These are phyloP conservation scores for Azorinus chamasolen DNA, from an alignment of 2,888 invertebrate genomes.

Conservation along the genomic window DNA sequence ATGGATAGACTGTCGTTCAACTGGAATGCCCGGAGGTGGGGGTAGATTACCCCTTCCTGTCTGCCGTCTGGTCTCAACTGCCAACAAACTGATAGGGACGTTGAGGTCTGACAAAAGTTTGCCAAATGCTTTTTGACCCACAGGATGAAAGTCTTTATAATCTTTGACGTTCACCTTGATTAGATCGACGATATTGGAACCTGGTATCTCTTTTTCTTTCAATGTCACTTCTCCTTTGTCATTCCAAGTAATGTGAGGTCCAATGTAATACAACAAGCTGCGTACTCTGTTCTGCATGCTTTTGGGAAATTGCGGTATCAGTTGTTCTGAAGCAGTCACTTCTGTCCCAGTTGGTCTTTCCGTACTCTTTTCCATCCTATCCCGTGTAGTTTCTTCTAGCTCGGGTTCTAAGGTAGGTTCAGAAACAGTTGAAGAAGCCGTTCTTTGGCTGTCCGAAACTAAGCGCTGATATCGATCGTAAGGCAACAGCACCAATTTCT, in stretches of 20 bases:
- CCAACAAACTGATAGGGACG: slow-evolving; percentile 9
- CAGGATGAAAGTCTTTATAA: slow-evolving; percentile 21
- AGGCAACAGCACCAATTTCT: slow-evolving; percentile 20
- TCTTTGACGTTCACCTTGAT: slow-evolving; percentile 14
- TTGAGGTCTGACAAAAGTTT: slow-evolving; percentile 4
- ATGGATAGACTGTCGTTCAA: slow-evolving; percentile 3
- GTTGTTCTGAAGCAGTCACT: too few species aligned
- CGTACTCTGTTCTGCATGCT: slow-evolving; percentile 4
- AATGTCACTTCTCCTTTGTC: slow-evolving; percentile 18
- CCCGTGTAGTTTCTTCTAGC: too few species aligned
- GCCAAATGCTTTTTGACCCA: slow-evolving; percentile 15
- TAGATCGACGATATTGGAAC: slow-evolving; percentile 20
- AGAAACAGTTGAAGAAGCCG: too few species aligned
- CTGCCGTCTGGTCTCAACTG: slow-evolving; percentile 5
- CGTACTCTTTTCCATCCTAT: too few species aligned
- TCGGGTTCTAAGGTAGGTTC: too few species aligned
- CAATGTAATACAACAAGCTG: slow-evolving; percentile 7
- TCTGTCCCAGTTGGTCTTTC: too few species aligned
- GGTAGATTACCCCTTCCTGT: not conserved
- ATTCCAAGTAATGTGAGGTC: slow-evolving; percentile 6
- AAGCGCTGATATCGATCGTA: slow-evolving; percentile 25
- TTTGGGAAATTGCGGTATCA: not conserved
- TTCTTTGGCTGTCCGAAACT: not conserved
- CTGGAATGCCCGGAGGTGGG: slow-evolving; percentile 15
- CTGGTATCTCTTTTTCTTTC: not conserved